Conservation (phyloP, 64 coral and sea anemone species). For the Orbicella faveolata region DNA sequence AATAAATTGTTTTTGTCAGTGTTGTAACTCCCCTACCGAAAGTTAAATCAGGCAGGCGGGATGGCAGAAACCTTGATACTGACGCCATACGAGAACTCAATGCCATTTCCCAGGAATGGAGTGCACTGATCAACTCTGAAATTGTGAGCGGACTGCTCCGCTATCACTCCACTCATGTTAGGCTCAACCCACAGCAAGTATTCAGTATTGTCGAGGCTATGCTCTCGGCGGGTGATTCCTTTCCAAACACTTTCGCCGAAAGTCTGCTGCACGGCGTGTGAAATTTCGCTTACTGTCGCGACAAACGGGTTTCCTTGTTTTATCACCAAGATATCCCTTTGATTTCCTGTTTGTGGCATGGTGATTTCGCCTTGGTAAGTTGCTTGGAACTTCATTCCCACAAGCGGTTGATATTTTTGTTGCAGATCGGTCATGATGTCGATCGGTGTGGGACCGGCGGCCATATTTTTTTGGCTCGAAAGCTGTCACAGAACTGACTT, state of each 20-base stretch:
- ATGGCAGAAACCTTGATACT: not conserved
- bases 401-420: not conserved
- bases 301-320: not conserved
- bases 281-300: slow-evolving; percentile 2
- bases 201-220: not conserved
- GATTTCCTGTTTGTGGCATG: slow-evolving; percentile 29
- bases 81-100: not conserved
- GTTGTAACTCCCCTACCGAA: no score
- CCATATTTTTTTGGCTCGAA: not conserved
- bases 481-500: no score
- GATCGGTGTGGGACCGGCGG: not conserved
- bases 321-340: not conserved
- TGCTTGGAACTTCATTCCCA: not conserved
- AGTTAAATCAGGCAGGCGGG: no score
- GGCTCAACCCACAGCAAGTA: slow-evolving; percentile 27
- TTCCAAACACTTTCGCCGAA: slow-evolving; percentile 21
- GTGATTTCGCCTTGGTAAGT: not conserved
- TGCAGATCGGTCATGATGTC: not conserved
- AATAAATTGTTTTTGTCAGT: no score
- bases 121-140: slow-evolving; percentile 6
- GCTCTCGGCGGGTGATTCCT: slow-evolving; percentile 31
- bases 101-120: not conserved
- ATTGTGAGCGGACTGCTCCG: not conserved
- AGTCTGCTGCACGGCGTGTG: not conserved
- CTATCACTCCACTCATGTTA: not conserved